These are phyloP conservation scores for Henicopernis longicauda DNA, from an alignment of 2,113 vertebrate genomes.

Conservation along the genomic window DNA sequence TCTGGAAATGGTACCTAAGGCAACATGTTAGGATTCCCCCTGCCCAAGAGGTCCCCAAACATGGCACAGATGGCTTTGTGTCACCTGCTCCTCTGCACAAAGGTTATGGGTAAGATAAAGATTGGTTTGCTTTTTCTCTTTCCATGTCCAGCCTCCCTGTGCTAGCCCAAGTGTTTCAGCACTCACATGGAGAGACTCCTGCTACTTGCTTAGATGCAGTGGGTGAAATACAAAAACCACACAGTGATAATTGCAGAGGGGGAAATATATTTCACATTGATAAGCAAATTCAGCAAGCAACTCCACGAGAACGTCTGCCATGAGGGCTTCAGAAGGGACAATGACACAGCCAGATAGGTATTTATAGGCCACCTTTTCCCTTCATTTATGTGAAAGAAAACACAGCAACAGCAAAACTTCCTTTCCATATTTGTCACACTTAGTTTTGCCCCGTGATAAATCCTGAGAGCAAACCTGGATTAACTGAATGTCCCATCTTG, in stretches of 20 bases:
- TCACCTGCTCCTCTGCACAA: neutral
- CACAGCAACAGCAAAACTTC: neutral
- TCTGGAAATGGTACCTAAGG: neutral
- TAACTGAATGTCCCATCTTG: neutral
- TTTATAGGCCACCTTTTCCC: neutral
- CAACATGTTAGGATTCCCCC: neutral
- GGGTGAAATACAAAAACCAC: neutral
- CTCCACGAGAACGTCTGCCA: fast-evolving
- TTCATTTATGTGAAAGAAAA: neutral
- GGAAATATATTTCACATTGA: neutral
- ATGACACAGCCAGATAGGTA: fast-evolving
- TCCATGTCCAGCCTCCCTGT: neutral
- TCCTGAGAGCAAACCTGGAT: neutral
- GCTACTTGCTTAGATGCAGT: neutral
- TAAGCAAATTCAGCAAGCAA: neutral
- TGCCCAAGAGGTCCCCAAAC: neutral
- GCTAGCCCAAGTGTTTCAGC: neutral
- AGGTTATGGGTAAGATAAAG: neutral
- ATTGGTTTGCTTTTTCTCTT: neutral
- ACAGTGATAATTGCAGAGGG: neutral
- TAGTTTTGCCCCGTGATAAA: neutral
- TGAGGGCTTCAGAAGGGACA: neutral
- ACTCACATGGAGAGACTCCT: neutral
- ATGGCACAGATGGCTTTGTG: neutral
- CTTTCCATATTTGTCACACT: neutral